Percentiles rank a stretch among this genome's conserved stretches.
Evolutionary conservation across 2,113 vertebrate species (phyloP).

Genomic region (Heterotilapia buettikoferi): DNA sequence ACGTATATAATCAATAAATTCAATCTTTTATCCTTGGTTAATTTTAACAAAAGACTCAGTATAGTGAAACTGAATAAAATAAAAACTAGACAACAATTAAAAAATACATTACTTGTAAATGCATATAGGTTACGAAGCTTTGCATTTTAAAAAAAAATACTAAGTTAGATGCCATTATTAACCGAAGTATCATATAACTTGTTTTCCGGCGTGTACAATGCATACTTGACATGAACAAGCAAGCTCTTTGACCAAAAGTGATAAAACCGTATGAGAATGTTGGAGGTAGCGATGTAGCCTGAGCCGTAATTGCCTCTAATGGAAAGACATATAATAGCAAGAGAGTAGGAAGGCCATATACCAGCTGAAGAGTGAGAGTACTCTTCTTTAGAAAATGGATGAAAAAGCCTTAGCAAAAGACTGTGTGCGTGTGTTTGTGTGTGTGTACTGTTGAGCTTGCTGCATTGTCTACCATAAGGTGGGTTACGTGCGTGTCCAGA

Average conservation of each 20-base stretch:
- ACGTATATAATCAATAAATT: background rate
- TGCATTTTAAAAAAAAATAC: background rate
- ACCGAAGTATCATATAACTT: conserved; percentile 33
- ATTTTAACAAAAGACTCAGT: background rate
- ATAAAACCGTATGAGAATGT: conserved; percentile 46
- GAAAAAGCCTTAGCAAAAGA: conserved; percentile 26
- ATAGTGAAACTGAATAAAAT: background rate
- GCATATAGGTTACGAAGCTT: background rate
- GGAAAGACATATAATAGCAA: conserved; percentile 63
- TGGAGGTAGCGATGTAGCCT: conserved; percentile 16
- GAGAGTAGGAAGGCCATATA: conserved; percentile 57
- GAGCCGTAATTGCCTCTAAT: conserved; percentile 65
- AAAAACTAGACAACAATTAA: background rate
- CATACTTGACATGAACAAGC: conserved; percentile 46
- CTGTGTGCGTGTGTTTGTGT: background rate
- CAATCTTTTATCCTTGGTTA: background rate
- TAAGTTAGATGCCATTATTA: background rate
- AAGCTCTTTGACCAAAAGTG: conserved; percentile 50
- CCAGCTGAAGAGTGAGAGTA: conserved; percentile 53
- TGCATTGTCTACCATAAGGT: conserved; percentile 1
- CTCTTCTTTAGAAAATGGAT: conserved; percentile 56
- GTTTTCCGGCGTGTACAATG: conserved; percentile 38
- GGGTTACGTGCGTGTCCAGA: conserved; percentile 30
- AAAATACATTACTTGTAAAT: background rate
- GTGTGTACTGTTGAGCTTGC: background rate